Evolutionary conservation across 2,888 invertebrate genomes (phyloP).

Genomic region (Shargacucullia verbasci): DNA sequence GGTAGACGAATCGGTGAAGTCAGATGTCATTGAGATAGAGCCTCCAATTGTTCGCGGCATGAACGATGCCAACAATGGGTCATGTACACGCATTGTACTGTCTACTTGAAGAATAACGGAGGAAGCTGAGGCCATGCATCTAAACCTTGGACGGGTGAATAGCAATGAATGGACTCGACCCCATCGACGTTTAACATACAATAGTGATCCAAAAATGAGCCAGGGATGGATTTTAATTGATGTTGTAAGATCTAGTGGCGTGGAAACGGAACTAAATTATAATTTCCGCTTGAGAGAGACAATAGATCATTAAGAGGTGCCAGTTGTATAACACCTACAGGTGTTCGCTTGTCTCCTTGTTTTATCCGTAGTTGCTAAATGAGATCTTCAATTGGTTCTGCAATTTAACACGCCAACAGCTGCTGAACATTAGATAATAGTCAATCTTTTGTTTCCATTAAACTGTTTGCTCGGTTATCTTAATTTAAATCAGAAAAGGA

Average conservation of each 20-base stretch:
- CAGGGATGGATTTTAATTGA: constrained; percentile 52
- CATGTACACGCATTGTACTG: constrained; percentile 80
- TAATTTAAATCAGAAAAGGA: constrained; percentile 18
- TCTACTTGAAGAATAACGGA: constrained; percentile 78
- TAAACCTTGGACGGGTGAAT: constrained; percentile 82
- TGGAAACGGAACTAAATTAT: constrained; percentile 77
- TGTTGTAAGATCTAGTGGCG: constrained; percentile 55
- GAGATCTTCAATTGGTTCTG: constrained; percentile 57
- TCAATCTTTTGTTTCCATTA: constrained; percentile 28
- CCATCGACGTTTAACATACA: constrained; percentile 57
- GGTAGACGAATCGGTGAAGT: constrained; percentile 70
- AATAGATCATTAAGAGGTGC: constrained; percentile 67
- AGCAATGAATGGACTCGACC: constrained; percentile 57
- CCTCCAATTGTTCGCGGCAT: constrained; percentile 67
- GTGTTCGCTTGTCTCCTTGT: constrained; percentile 44
- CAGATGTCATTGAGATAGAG: constrained; percentile 86
- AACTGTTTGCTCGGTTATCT: constrained; percentile 8
- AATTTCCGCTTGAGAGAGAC: constrained; percentile 68
- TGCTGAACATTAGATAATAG: constrained; percentile 52
- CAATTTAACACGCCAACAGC: constrained; percentile 58
- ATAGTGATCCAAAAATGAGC: constrained; percentile 54
- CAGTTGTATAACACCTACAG: constrained; percentile 60
- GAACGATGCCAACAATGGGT: constrained; percentile 74
- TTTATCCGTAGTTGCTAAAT: constrained; percentile 52
- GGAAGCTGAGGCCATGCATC: constrained; percentile 80